Conservation (phyloP, 1,140 invertebrate species). For the Oryctes rhinoceros region DNA sequence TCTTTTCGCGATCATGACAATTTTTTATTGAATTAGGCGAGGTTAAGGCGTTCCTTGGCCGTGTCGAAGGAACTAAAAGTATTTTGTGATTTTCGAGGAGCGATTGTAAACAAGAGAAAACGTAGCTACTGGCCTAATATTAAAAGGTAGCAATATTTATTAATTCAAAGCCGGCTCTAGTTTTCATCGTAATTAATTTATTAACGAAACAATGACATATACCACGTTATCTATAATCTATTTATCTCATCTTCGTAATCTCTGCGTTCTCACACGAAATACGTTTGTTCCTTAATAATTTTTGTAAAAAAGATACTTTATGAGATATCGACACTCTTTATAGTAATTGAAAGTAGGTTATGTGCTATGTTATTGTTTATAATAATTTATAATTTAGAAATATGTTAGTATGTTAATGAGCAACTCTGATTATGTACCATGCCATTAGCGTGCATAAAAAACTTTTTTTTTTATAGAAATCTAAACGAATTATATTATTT, state of each 20-base stretch:
- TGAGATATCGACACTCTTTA: not conserved
- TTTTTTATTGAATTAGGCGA: not conserved
- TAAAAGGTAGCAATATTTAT: too few species aligned
- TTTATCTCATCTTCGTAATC: too few species aligned
- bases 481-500: slow-evolving; percentile 14
- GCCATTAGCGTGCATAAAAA: not conserved
- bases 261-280: too few species aligned
- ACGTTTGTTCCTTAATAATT: too few species aligned
- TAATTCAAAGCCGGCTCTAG: too few species aligned
- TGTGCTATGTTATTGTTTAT: not conserved
- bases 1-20: not conserved
- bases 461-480: not conserved
- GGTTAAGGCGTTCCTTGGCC: not conserved
- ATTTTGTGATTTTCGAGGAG: too few species aligned
- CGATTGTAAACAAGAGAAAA: too few species aligned
- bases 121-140: too few species aligned
- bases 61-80: too few species aligned
- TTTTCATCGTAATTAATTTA: too few species aligned
- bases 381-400: not conserved
- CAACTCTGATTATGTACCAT: not conserved
- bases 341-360: not conserved
- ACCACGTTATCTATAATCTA: too few species aligned
- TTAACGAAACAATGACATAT: too few species aligned
- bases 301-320: not conserved
- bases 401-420: not conserved